A percentile compares a stretch with the other conserved stretches of the same genome.
Conservation (phyloP, 1,140 invertebrate genomes). For the Diachasma alloeum region DNA sequence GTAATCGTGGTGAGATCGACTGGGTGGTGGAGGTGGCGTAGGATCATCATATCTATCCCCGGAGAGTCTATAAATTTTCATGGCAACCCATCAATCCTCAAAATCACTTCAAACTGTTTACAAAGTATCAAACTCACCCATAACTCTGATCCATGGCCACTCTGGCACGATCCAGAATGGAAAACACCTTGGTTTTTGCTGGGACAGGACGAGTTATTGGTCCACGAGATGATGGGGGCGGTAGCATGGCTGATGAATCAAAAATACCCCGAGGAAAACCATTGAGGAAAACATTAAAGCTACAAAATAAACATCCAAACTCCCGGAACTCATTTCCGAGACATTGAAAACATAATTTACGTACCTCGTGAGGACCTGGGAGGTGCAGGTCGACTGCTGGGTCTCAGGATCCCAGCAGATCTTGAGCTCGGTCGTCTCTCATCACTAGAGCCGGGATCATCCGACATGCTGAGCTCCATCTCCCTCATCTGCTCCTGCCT, state of each 20-base stretch:
- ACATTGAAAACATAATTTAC: slow-evolving; percentile 8
- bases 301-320: background rate
- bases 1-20: slow-evolving; percentile 52
- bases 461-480: slow-evolving; percentile 67
- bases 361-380: slow-evolving; percentile 49
- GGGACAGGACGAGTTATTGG: slow-evolving; percentile 66
- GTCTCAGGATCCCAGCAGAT: slow-evolving; percentile 53
- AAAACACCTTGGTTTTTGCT: slow-evolving; percentile 82
- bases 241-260: slow-evolving; percentile 49
- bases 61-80: slow-evolving; percentile 5
- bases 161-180: slow-evolving; percentile 81
- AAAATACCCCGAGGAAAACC: background rate
- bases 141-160: slow-evolving; percentile 82
- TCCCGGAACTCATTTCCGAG: background rate
- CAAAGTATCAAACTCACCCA: slow-evolving; percentile 58
- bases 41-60: slow-evolving; percentile 43
- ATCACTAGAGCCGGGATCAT: slow-evolving; percentile 53
- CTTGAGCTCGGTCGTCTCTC: slow-evolving; percentile 48
- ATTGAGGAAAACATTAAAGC: background rate
- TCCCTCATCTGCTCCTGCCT: slow-evolving; percentile 80
- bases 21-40: slow-evolving; percentile 41
- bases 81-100: background rate
- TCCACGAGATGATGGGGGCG: slow-evolving; percentile 56
- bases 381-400: slow-evolving; percentile 46
- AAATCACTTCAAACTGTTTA: background rate